These are phyloP conservation scores for Parauchenoglanis ngamensis DNA, from an alignment of 2,797 vertebrate species.

Conservation along the genomic window DNA sequence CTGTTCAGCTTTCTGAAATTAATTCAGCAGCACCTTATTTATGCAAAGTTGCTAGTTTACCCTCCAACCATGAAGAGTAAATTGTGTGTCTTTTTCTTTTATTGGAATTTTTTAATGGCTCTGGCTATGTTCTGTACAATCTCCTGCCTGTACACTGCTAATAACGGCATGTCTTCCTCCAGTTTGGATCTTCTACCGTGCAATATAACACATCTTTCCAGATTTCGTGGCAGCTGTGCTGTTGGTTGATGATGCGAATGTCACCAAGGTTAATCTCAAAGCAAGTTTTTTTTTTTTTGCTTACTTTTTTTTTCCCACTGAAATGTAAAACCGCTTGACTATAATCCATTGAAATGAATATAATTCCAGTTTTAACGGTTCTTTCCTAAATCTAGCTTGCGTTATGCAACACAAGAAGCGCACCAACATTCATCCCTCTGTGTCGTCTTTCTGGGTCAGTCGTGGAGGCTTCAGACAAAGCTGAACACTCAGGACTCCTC, in stretches of 20 bases:
- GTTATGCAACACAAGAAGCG: not conserved
- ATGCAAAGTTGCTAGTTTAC: not conserved
- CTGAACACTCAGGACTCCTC: conserved; percentile 61
- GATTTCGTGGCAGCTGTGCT: not conserved
- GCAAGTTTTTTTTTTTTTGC: no score
- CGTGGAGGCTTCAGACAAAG: conserved; percentile 70
- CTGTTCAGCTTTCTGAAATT: not conserved
- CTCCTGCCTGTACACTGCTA: not conserved
- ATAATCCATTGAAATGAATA: not conserved
- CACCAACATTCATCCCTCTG: conserved; percentile 59
- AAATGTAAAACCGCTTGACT: not conserved
- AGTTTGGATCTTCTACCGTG: not conserved
- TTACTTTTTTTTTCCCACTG: not conserved
- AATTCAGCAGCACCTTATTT: not conserved
- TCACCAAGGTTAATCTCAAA: not conserved
- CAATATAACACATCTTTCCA: not conserved
- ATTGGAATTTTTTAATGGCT: not conserved
- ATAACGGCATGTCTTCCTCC: not conserved
- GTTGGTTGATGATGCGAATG: not conserved
- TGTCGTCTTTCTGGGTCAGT: conserved; percentile 67
- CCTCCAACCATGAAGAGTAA: not conserved
- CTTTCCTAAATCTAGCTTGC: not conserved
- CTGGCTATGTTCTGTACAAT: not conserved
- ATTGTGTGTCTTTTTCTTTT: not conserved
- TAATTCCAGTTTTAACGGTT: not conserved